Evolutionary conservation across 2,113 vertebrate genomes (phyloP).

Genomic region (Hirundichthys speculiger): DNA sequence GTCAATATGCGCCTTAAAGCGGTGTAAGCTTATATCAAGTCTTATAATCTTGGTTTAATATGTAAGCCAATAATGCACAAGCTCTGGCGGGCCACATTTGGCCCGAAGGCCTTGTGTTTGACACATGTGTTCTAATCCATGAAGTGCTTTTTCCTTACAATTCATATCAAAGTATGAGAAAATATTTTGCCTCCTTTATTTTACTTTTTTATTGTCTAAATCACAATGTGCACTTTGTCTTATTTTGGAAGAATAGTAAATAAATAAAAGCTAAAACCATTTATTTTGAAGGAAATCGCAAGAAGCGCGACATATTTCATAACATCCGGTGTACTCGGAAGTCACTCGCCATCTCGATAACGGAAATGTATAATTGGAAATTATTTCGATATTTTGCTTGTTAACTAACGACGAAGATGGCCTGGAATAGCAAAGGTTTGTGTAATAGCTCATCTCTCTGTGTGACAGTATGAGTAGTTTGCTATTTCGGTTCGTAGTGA

Average conservation of each 20-base stretch:
- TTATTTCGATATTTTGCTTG: not conserved
- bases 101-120: no score
- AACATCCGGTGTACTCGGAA: slow-evolving; percentile 57
- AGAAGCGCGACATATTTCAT: not conserved
- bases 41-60: no score
- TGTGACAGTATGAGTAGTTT: rapidly evolving
- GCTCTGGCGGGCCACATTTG: no score
- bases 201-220: no score
- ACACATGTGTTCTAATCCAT: no score
- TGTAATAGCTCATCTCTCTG: not conserved
- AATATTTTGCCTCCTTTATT: no score
- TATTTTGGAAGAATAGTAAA: not conserved
- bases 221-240: no score
- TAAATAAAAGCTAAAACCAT: not conserved
- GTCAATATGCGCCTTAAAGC: no score
- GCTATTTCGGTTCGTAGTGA: not conserved
- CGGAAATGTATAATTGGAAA: not conserved
- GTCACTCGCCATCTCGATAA: not conserved
- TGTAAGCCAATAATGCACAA: no score
- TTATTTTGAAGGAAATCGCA: slow-evolving; percentile 47
- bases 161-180: no score
- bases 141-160: no score
- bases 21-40: no score
- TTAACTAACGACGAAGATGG: slow-evolving; percentile 22
- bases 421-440: slow-evolving; percentile 49